A percentile compares a stretch with the other conserved stretches of the same genome.
Evolutionary conservation across 2,888 invertebrate species (phyloP).

Genomic region (Copidosoma aretas): DNA sequence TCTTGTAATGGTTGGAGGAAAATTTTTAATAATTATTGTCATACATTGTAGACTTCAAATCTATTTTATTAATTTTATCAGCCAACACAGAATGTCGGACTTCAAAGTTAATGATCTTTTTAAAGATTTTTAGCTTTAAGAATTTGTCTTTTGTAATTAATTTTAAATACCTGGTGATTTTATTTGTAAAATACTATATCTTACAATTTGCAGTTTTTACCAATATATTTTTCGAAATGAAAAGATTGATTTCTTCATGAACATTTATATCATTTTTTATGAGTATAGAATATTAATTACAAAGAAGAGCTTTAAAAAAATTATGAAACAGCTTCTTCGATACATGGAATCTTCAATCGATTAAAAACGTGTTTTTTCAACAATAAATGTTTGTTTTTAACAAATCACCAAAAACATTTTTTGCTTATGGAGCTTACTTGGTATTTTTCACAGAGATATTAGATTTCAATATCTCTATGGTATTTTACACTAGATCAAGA

Average conservation of each 20-base stretch:
- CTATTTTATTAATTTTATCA: constrained; percentile 39
- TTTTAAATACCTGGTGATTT: constrained; percentile 24
- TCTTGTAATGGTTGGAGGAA: constrained; percentile 13
- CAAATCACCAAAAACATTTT: too few species aligned
- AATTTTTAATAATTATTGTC: constrained; percentile 21
- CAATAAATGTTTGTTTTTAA: too few species aligned
- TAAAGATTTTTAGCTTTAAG: constrained; percentile 27
- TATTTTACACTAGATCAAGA: too few species aligned
- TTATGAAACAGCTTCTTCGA: too few species aligned
- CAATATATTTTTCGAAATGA: constrained; percentile 31
- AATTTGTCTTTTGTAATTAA: constrained; percentile 26
- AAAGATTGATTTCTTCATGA: constrained; percentile 23
- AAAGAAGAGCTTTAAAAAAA: too few species aligned
- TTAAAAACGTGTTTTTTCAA: too few species aligned
- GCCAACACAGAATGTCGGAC: constrained; percentile 18
- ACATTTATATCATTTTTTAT: constrained; percentile 6
- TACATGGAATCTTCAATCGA: too few species aligned
- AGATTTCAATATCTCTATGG: too few species aligned
- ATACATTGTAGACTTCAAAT: constrained; percentile 21
- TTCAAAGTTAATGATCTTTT: constrained; percentile 29
- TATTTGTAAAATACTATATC: constrained; percentile 34
- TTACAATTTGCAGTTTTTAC: constrained; percentile 10
- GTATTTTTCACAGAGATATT: too few species aligned
- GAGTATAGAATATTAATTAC: neutral
- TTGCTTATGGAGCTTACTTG: too few species aligned